Conservation (phyloP, 2,797 vertebrate species). For the Chaetodon trifasciatus region DNA sequence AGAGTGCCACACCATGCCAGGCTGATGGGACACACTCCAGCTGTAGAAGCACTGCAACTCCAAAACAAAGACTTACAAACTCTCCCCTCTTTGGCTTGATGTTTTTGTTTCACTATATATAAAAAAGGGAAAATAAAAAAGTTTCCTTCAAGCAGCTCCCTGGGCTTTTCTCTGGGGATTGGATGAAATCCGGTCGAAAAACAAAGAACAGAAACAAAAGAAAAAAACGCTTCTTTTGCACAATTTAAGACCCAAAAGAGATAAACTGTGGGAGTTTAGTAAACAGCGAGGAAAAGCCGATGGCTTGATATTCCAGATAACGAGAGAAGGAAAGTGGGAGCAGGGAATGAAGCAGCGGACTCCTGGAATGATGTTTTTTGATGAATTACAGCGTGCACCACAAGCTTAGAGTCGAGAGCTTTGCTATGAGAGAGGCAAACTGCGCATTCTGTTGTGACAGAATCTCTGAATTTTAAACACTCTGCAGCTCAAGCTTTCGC, state of each 20-base stretch:
- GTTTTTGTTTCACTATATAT: constrained; percentile 46
- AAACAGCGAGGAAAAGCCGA: constrained; percentile 74
- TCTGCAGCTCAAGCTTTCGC: constrained; percentile 35
- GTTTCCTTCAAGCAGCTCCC: constrained; percentile 68
- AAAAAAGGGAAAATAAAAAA: constrained; percentile 28
- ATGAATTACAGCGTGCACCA: constrained; percentile 60
- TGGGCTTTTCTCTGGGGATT: constrained; percentile 68
- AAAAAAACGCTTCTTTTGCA: constrained; percentile 72
- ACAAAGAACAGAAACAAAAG: constrained; percentile 64
- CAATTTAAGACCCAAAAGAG: constrained; percentile 77
- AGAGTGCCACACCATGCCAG: constrained; percentile 49
- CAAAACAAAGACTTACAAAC: constrained; percentile 72
- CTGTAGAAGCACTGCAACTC: constrained; percentile 54
- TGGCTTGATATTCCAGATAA: constrained; percentile 75
- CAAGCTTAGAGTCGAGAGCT: constrained; percentile 46
- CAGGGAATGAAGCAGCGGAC: constrained; percentile 47
- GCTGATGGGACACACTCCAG: constrained; percentile 65
- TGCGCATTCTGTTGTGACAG: constrained; percentile 61
- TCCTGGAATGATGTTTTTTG: constrained; percentile 72
- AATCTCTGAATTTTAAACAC: constrained; percentile 65
- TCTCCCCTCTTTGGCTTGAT: constrained; percentile 59
- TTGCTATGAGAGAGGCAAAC: constrained; percentile 52
- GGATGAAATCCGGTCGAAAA: constrained; percentile 69
- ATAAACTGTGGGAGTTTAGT: constrained; percentile 76
- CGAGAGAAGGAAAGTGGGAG: constrained; percentile 46